Conservation (phyloP, 2,113 vertebrate species). For the Ellobius talpinus region DNA sequence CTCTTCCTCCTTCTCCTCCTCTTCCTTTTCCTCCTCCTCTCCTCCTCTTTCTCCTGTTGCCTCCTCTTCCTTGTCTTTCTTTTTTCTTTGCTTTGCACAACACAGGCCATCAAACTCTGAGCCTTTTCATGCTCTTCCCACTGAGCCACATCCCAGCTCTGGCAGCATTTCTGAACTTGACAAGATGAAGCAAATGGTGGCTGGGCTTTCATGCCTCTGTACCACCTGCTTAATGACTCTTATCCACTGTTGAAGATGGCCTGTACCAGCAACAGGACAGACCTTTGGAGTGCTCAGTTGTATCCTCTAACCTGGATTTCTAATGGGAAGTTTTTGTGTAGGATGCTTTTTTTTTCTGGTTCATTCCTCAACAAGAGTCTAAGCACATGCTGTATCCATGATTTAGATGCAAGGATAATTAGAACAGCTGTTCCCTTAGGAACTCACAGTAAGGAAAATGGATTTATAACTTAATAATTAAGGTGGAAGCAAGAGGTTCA, state of each 20-base stretch:
- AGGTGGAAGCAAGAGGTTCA: background rate
- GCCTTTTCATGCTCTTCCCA: background rate
- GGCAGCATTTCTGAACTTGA: background rate
- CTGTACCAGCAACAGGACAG: background rate
- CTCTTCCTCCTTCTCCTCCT: too few species aligned
- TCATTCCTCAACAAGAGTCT: slow-evolving; percentile 12
- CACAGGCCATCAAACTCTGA: background rate
- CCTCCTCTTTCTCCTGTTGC: too few species aligned
- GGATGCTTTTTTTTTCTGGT: background rate
- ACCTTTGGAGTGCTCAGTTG: background rate
- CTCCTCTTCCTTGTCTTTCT: background rate
- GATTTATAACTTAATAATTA: slow-evolving; percentile 6
- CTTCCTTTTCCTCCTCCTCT: background rate
- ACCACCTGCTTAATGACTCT: background rate
- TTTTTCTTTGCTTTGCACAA: background rate
- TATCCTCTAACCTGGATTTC: slow-evolving; percentile 45
- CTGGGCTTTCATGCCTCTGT: background rate
- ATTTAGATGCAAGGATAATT: slow-evolving; percentile 50
- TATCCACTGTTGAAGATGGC: background rate
- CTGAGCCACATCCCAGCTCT: background rate
- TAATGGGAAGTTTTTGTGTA: background rate
- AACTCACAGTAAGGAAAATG: background rate
- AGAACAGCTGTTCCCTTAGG: background rate
- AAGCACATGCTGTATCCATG: background rate
- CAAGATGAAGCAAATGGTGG: too few species aligned